Evolutionary conservation across 2,113 vertebrate genomes (phyloP).

Genomic region (Calidris pugnax): DNA sequence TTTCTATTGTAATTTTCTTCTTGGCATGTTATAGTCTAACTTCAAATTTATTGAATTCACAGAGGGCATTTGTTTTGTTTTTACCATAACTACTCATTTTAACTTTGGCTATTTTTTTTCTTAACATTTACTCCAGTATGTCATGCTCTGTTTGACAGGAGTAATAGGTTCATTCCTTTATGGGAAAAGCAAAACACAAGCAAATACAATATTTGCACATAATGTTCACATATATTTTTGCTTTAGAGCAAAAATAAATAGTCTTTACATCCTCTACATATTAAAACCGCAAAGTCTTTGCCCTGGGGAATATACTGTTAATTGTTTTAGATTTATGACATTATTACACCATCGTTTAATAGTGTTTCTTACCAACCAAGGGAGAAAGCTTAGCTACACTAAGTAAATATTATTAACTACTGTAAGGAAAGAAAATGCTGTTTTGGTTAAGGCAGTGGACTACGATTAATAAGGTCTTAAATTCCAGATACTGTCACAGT

Average conservation of each 20-base stretch:
- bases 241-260: slow-evolving; percentile 15
- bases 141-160: slow-evolving; percentile 14
- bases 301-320: background rate
- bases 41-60: background rate
- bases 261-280: background rate
- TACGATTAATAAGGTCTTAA: slow-evolving; percentile 25
- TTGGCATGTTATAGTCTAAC: background rate
- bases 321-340: slow-evolving; percentile 27
- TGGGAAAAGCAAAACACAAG: background rate
- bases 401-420: slow-evolving; percentile 30
- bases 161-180: slow-evolving; percentile 27
- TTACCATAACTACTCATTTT: background rate
- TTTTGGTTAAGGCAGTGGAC: background rate
- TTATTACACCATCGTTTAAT: background rate
- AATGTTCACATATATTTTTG: background rate
- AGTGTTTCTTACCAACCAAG: background rate
- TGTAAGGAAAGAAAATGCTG: background rate
- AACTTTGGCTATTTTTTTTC: background rate
- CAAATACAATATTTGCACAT: background rate
- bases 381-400: background rate
- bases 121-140: background rate
- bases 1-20: background rate
- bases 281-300: background rate
- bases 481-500: background rate
- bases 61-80: background rate